These are phyloP conservation scores for Hyalella azteca DNA, from an alignment of 2,888 invertebrate species.

Conservation along the genomic window DNA sequence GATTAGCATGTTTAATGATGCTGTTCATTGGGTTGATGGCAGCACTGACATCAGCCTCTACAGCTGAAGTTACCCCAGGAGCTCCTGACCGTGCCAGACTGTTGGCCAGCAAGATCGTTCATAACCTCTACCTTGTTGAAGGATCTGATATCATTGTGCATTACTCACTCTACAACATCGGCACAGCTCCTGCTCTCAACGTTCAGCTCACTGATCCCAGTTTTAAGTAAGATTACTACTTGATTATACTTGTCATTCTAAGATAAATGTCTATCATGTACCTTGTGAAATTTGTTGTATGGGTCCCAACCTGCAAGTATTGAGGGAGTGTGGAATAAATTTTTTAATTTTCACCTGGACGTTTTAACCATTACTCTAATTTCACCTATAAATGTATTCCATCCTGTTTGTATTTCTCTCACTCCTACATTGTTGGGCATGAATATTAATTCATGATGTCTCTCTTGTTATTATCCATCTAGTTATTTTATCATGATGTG, in stretches of 20 bases:
- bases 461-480: too few species aligned
- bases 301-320: too few species aligned
- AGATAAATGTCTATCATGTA: neutral
- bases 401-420: too few species aligned
- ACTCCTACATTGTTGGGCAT: too few species aligned
- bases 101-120: slow-evolving; percentile 64
- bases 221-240: slow-evolving; percentile 66
- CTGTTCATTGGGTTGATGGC: neutral
- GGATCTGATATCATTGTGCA: slow-evolving; percentile 94
- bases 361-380: too few species aligned
- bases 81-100: slow-evolving; percentile 51
- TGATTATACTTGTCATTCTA: neutral
- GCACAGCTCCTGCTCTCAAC: slow-evolving; percentile 85
- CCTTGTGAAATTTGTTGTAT: too few species aligned
- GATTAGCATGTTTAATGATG: neutral
- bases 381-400: too few species aligned
- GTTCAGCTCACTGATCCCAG: slow-evolving; percentile 88
- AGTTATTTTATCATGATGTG: too few species aligned
- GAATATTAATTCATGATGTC: too few species aligned
- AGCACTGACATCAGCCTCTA: neutral
- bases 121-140: slow-evolving; percentile 95
- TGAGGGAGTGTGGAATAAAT: too few species aligned
- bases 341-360: too few species aligned
- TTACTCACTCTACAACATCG: slow-evolving; percentile 92
- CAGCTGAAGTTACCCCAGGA: slow-evolving; percentile 38